A percentile compares a stretch with the other conserved stretches of the same genome.
Conservation (phyloP, 30 jellyfish, hydroid and myxozoan genomes). For the Hydractinia symbiolongicarpus region DNA sequence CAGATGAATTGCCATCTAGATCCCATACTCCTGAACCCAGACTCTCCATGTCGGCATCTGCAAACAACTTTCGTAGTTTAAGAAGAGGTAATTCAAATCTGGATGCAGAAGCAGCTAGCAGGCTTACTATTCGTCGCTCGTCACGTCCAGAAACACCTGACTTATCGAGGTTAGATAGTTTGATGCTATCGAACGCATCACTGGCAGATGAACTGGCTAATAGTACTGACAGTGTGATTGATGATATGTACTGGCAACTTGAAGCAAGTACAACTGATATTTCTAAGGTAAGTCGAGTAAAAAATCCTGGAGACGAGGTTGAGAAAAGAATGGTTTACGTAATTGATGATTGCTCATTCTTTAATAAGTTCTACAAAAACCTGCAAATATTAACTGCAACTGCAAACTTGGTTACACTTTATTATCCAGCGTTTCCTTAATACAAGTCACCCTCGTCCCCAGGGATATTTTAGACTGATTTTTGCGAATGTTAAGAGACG, state of each 20-base stretch:
- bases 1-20: not conserved
- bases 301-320: not conserved
- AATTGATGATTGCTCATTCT: no score
- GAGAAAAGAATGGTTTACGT: no score
- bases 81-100: not conserved
- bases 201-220: not conserved
- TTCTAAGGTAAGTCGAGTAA: not conserved
- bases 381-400: no score
- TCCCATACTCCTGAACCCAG: constrained; percentile 19
- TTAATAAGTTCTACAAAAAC: no score
- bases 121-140: constrained; percentile 26
- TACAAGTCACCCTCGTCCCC: no score
- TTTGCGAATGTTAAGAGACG: no score
- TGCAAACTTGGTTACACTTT: no score
- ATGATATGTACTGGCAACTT: constrained; percentile 33
- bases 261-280: constrained; percentile 21
- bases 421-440: no score
- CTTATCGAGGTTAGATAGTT: constrained; percentile 16
- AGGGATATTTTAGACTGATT: no score
- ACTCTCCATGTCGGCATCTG: not conserved
- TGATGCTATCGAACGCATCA: constrained; percentile 24
- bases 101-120: not conserved
- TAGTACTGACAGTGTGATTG: constrained; percentile 29
- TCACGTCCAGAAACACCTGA: constrained; percentile 24
- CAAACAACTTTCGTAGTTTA: not conserved